These are phyloP conservation scores for Pteropus alecto DNA, from an alignment of 2,113 vertebrate species.

Conservation along the genomic window DNA sequence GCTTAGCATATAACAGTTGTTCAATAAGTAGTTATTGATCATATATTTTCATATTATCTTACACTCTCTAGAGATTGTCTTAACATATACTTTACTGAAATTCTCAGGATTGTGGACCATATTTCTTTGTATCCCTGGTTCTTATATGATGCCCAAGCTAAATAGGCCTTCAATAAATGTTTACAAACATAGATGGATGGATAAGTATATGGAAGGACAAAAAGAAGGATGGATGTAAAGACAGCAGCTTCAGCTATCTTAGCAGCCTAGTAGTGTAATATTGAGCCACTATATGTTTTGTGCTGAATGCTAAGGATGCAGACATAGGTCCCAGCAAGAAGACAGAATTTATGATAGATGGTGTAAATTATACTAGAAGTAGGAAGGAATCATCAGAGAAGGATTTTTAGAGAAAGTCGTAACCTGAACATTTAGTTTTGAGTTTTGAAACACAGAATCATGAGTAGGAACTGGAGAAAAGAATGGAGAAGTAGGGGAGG, in stretches of 20 bases:
- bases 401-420: background rate
- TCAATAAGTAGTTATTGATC: background rate
- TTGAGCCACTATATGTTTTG: background rate
- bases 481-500: background rate
- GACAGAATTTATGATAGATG: background rate
- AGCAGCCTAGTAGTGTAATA: background rate
- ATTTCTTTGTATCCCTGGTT: background rate
- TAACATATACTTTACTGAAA: background rate
- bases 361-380: background rate
- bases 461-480: background rate
- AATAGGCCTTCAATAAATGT: background rate
- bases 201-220: background rate
- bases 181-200: background rate
- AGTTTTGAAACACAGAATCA: background rate
- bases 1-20: background rate
- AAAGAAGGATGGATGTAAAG: background rate
- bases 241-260: background rate
- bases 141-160: background rate
- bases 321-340: background rate
- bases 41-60: background rate
- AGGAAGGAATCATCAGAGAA: background rate
- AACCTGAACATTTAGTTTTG: background rate
- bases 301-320: background rate
- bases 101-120: background rate
- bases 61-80: background rate